These are phyloP conservation scores for Dryobotodes eremita DNA, from an alignment of 2,888 invertebrate species.

Conservation along the genomic window DNA sequence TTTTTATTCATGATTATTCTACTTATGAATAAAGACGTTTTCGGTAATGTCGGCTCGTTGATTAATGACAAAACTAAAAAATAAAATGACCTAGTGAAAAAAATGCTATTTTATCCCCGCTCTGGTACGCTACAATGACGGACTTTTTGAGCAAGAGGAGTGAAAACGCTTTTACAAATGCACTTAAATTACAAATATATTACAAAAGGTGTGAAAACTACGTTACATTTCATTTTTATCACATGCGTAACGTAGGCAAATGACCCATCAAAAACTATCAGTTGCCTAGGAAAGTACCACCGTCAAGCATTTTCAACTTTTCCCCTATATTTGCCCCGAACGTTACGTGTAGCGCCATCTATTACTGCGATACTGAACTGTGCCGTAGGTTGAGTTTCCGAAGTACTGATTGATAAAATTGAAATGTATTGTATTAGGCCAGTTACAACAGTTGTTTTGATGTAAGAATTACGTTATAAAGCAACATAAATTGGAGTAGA, in stretches of 20 bases:
- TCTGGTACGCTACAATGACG: too few species aligned
- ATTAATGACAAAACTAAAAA: too few species aligned
- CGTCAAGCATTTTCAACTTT: neutral
- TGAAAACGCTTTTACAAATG: neutral
- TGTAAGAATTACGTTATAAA: neutral
- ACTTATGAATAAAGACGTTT: too few species aligned
- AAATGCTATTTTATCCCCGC: too few species aligned
- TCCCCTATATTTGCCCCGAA: neutral
- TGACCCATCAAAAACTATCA: neutral
- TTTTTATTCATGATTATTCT: too few species aligned
- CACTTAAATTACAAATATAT: neutral
- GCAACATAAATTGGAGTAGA: slow-evolving; percentile 2
- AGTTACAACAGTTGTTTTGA: slow-evolving; percentile 14
- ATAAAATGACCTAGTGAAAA: too few species aligned
- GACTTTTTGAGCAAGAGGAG: too few species aligned
- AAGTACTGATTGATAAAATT: neutral
- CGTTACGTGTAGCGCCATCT: slow-evolving; percentile 52
- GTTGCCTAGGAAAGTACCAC: neutral
- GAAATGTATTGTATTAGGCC: neutral
- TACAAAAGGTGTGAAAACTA: neutral
- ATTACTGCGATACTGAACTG: neutral
- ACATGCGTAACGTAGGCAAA: too few species aligned
- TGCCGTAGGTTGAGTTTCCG: neutral
- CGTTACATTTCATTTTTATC: neutral
- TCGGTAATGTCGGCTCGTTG: too few species aligned